Conservation (phyloP, 2,888 invertebrate genomes). For the Drosophila borealis region DNA sequence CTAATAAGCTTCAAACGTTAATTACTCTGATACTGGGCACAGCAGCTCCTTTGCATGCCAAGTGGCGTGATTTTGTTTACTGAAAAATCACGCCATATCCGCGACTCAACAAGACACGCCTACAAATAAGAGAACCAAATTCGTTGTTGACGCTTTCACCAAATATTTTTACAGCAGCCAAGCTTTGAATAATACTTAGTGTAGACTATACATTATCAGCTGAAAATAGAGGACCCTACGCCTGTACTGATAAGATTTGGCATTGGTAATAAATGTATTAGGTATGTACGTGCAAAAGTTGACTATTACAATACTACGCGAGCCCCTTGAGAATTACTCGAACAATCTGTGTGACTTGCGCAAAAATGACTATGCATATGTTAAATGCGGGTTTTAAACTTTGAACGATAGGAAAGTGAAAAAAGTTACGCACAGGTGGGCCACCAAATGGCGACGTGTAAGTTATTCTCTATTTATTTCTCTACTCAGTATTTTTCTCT, state of each 20-base stretch:
- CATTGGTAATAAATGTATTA: slow-evolving; percentile 35
- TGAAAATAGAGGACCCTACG: slow-evolving; percentile 4
- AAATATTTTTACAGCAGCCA: slow-evolving; percentile 19
- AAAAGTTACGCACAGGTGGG: slow-evolving; percentile 23
- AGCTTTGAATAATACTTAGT: slow-evolving; percentile 10
- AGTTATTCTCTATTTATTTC: slow-evolving; percentile 21
- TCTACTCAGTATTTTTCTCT: neutral
- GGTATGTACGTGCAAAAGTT: slow-evolving; percentile 27
- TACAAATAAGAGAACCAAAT: slow-evolving; percentile 21
- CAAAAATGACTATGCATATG: slow-evolving; percentile 33
- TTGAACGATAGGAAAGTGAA: slow-evolving; percentile 40
- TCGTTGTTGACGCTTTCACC: slow-evolving; percentile 52
- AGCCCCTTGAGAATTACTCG: slow-evolving; percentile 51
- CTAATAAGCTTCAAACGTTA: slow-evolving; percentile 37
- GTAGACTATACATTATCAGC: slow-evolving; percentile 31
- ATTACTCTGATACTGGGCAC: slow-evolving; percentile 20
- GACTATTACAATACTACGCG: slow-evolving; percentile 34
- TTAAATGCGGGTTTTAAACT: slow-evolving; percentile 46
- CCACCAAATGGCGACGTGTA: slow-evolving; percentile 32
- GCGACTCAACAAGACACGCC: slow-evolving; percentile 27
- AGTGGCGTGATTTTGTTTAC: slow-evolving; percentile 40
- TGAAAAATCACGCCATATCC: slow-evolving; percentile 57
- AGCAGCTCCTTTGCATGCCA: slow-evolving; percentile 23
- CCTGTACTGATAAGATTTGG: slow-evolving; percentile 59
- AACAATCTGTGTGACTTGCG: slow-evolving; percentile 40